Base-by-base conservation (phyloP, 1,140 invertebrate genomes). In the Megalopta genalis region DNA sequence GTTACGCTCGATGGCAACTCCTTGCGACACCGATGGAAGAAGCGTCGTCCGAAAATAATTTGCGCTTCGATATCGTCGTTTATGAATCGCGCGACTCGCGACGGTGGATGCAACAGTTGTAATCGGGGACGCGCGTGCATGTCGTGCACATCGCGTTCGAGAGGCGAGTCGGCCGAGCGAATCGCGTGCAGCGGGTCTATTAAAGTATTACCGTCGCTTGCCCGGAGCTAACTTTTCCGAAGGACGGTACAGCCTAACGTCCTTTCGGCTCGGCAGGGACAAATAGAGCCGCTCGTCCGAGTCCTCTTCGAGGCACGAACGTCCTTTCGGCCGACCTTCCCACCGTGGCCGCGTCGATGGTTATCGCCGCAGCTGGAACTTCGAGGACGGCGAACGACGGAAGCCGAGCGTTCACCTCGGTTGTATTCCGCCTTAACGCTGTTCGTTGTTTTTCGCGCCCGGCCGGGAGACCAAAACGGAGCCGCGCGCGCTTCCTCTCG, bases 151-250 rank as follows among this genome's bases (percentile, higher is more conserved):
- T 16, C 16, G 21, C 7, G 27, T 12, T 18, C 23, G 1, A 67
- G 37, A 9, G 6, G 49, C 21, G 27, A 59, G 12, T 54, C 65
- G 25, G 27, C 39, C 14, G 52, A 77, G 65, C 71, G 46, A 46
- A 78, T 87, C 77, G 86, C 86, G 82, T 87, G 86, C 71, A 62
- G 54, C 60, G 32, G 14, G 59, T 67, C 82, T 77, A 87, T 87
- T 87, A 87, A 69, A 80, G 70, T 78, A 86, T 86, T 83, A 86
- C 82, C 80, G 84, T 87, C 81, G 79, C 66, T 80, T 27, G 71
- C 52, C 67, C 63, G 37, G 8, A 67, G 77, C 64, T 60, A 83
- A 81, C 57, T 82, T 81, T 85, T 74, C 77, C 78, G 70, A 80
- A 81, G 71, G 76, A 72, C 77, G 60, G 25, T 16, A 39, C 52